Evolutionary conservation across 2,888 invertebrate species (phyloP), one percentile per base, ranked within the genome.

Genomic region (Drosophila peninsularis): DNA sequence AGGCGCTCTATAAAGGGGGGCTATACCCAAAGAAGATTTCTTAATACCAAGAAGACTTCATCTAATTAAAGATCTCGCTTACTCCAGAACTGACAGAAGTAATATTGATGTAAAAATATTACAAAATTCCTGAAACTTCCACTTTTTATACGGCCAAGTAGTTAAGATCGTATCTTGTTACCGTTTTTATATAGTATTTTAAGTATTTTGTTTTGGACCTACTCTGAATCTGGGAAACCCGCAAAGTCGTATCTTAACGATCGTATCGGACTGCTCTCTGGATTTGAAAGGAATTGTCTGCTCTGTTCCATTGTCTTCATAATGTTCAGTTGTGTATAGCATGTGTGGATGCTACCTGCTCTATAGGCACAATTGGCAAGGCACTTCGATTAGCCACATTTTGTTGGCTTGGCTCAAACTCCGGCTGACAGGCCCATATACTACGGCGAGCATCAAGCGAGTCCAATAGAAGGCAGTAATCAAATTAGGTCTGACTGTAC

Each of bases 401-500:
- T 44, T 67, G 47, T 62, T 63, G 24, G 60, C 57, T 62, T 72
- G 73, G 67, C 47, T 32, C 50, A 60, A 60, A 39, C 52, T 53
- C 54, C 30, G 32, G 7, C 52, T 64, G 64, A 68, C 75, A 78
- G 63, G 71, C 60, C 61, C 62, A 86, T 77, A 72, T 70, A 68
- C 69, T 68, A 75, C 62, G 39, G 49, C 58, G 57, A 41, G 52
- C 54, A 30, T 57, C 55, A 30, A 62, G 17, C 49, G 49, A 34
- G 19, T 50, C 32, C 39, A 61, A 67, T 52, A 57, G n/a, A 32
- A 36, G 27, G 66, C 71, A 71, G 62, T 64, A 76, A 75, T 69
- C 66, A 71, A 82, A 67, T 83, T 61, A 62, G 68, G 63, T 67
- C 56, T 71, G 81, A 87, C 82, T 82, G 85, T 81, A 73, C 75